Percentiles rank a stretch among this genome's conserved stretches.
Evolutionary conservation across 1,140 invertebrate species (phyloP).

Genomic region (Atopsyche davidsoni): DNA sequence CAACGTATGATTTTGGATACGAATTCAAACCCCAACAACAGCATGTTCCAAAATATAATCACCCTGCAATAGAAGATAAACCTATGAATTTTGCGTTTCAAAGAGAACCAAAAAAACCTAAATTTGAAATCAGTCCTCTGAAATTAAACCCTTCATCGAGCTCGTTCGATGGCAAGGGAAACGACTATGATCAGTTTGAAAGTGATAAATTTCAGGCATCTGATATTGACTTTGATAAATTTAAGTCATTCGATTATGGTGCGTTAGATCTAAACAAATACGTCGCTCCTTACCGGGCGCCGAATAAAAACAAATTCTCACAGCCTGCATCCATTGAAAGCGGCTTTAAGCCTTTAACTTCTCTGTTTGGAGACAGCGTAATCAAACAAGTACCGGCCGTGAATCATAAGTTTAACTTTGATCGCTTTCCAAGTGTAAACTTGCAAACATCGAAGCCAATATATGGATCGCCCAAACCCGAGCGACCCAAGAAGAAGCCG

Average conservation of each 20-base stretch:
- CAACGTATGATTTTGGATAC: slow-evolving; percentile 8
- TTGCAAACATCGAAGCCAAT: slow-evolving; percentile 22
- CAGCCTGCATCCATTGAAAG: slow-evolving; percentile 20
- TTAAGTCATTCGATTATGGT: slow-evolving; percentile 9
- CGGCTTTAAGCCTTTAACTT: slow-evolving; percentile 21
- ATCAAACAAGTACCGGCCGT: slow-evolving; percentile 11
- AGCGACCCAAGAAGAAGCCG: slow-evolving; percentile 29
- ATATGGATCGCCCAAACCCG: slow-evolving; percentile 24
- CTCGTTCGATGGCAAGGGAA: not conserved
- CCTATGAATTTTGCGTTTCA: slow-evolving; percentile 6
- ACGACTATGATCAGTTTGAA: slow-evolving; percentile 1
- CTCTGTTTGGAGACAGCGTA: slow-evolving; percentile 9
- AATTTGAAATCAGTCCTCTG: slow-evolving; percentile 12
- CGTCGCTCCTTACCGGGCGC: not conserved
- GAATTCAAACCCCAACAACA: slow-evolving; percentile 17
- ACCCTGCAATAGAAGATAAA: not conserved
- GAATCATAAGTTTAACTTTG: slow-evolving; percentile 13
- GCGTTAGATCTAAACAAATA: not conserved
- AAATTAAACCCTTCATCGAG: slow-evolving; percentile 14
- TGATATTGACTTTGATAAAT: slow-evolving; percentile 13
- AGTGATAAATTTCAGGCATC: slow-evolving; percentile 11
- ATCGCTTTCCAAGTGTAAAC: slow-evolving; percentile 13
- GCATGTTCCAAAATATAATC: slow-evolving; percentile 12
- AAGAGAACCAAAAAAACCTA: slow-evolving; percentile 10
- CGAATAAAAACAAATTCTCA: slow-evolving; percentile 19